These are phyloP conservation scores for Zhengitettix transpicula DNA, from an alignment of 2,888 invertebrate genomes.

Conservation along the genomic window DNA sequence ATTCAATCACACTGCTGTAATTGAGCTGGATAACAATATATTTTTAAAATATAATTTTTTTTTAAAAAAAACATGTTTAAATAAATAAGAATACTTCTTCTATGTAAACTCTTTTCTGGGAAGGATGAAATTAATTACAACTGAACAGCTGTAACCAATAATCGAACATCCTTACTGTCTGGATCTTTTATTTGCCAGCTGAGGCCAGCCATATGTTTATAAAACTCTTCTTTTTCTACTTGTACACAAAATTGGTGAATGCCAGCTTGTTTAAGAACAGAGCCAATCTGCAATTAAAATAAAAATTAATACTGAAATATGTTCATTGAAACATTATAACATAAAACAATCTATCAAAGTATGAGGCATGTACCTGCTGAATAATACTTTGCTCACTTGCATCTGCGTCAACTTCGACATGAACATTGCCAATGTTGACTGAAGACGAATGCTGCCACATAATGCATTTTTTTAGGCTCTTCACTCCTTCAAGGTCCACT, in stretches of 20 bases:
- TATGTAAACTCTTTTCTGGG: too few species aligned
- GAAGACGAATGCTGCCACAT: slow-evolving; percentile 12
- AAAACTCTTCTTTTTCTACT: slow-evolving; percentile 13
- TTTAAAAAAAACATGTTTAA: too few species aligned
- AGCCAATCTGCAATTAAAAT: slow-evolving; percentile 8
- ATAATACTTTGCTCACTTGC: slow-evolving; percentile 12
- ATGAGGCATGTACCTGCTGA: slow-evolving; percentile 9
- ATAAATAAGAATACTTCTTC: too few species aligned
- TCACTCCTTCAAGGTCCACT: slow-evolving; percentile 6
- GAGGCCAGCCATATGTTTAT: slow-evolving; percentile 9
- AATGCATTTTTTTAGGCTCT: slow-evolving; percentile 8
- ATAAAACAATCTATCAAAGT: not conserved
- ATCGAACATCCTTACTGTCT: not conserved
- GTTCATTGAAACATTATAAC: not conserved
- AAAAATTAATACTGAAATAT: not conserved
- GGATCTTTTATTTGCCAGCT: slow-evolving; percentile 2
- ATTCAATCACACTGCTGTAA: too few species aligned
- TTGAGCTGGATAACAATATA: too few species aligned
- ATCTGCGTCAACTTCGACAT: slow-evolving; percentile 7
- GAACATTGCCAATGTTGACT: slow-evolving; percentile 8
- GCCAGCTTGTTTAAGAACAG: slow-evolving; percentile 9
- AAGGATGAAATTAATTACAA: too few species aligned
- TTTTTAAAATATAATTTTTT: too few species aligned
- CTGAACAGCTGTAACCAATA: slow-evolving; percentile 1
- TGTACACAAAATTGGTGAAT: slow-evolving; percentile 12